Base-by-base conservation (phyloP, 2,888 invertebrate genomes). In the Eupithecia tripunctaria region DNA sequence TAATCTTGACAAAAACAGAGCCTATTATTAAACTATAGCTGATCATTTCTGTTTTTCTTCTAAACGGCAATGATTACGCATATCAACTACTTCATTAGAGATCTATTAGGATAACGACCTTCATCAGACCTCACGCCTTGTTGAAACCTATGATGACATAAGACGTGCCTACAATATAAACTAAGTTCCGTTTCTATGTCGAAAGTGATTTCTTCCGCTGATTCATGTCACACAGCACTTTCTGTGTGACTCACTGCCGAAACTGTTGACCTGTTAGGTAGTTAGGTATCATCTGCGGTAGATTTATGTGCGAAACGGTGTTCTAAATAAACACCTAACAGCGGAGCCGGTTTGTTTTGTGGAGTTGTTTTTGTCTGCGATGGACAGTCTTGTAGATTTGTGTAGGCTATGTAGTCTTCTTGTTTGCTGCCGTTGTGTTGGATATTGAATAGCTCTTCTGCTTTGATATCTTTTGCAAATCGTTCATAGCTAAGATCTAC, bases 151-250 rank as follows among this genome's bases (percentile, higher is more conserved):
- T 74, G 73, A 67, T 70, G 72, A 73, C 62, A 73, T 74, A 74
- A 74, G 72, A 76, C 76, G 72, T 73, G 70, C 68, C 60, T 51
- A 71, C 72, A 68, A 78, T 78, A 64, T 75, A 73, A 72, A 75
- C 66, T 75, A 43, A 66, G 73, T 64, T 76, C 69, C 75, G 71
- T 73, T 71, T 66, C 70, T 71, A 51, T 65, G 78, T 79, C 77
- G 84, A 85, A 86, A 86, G 84, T 84, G 83, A 82, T 83, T 79
- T 80, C 83, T 84, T 83, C 80, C 80, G 79, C 70, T 86, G 86
- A 86, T 78, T 86, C 86, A 86, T 76, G 71, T 75, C 80, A 72
- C 77, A 79, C 79, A 79, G 74, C 79, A 73, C 80, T 84, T 84
- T 85, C 82, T 74, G 82, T 36, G 68, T 85, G 86, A 86, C 63